Evolutionary conservation across 2,888 invertebrate species (phyloP).

Genomic region (Anarsia innoxiella): DNA sequence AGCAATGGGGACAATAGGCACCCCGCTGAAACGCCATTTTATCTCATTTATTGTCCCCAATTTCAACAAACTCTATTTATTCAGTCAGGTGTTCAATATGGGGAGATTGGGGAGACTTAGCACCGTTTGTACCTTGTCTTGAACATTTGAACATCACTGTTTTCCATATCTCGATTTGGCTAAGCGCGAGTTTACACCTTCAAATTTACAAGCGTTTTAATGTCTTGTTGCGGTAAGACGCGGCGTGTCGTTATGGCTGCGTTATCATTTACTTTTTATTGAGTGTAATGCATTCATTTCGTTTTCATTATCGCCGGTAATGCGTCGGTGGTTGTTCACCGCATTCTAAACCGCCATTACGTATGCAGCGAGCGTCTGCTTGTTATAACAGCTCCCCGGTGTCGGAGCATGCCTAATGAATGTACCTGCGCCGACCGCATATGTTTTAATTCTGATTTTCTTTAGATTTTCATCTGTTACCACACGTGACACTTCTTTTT

Average conservation of each 20-base stretch:
- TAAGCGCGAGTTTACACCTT: neutral
- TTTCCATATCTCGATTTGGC: constrained; percentile 23
- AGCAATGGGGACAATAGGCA: constrained; percentile 58
- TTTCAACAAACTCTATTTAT: constrained; percentile 38
- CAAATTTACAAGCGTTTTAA: neutral
- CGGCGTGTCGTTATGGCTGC: constrained; percentile 6
- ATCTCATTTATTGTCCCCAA: constrained; percentile 58
- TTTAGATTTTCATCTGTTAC: constrained; percentile 20
- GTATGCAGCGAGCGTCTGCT: constrained; percentile 52
- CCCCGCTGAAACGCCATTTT: constrained; percentile 61
- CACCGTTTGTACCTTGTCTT: constrained; percentile 43
- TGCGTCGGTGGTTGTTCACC: constrained; percentile 38
- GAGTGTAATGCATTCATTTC: constrained; percentile 36
- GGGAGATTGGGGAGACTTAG: constrained; percentile 34
- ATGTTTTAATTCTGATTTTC: constrained; percentile 35
- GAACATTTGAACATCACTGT: too few species aligned
- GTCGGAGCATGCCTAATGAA: constrained; percentile 33
- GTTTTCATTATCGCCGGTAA: constrained; percentile 48
- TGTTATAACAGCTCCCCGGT: constrained; percentile 53
- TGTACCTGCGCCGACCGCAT: constrained; percentile 25
- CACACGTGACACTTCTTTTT: constrained; percentile 8
- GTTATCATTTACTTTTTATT: constrained; percentile 24
- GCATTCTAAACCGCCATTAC: constrained; percentile 44
- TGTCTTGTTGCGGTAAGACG: constrained; percentile 8
- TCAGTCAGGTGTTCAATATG: constrained; percentile 58